phyloP scores from a whole-genome alignment of 2,797 vertebrate species.

The Peromyscus eremicus region DNA sequence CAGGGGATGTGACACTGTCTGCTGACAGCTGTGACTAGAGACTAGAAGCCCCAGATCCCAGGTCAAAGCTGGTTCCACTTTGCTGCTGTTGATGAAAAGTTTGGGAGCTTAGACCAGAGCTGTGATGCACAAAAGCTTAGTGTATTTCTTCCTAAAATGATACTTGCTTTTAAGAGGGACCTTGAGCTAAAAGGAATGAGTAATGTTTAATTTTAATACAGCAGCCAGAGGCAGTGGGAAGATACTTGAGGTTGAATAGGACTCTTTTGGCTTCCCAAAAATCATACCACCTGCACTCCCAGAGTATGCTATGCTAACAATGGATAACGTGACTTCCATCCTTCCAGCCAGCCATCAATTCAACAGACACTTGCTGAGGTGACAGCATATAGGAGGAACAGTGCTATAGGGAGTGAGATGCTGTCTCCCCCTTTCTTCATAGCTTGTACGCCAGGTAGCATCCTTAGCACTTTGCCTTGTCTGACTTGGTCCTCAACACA shows the following conservation, averaged over 20 bases:
- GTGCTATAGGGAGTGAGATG: not conserved
- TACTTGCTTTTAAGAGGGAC: slow-evolving; percentile 4
- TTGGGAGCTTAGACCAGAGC: not conserved
- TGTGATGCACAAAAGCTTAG: not conserved
- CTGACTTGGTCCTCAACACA: not conserved
- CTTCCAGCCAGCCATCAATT: not conserved
- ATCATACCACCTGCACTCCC: not conserved
- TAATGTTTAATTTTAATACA: slow-evolving; percentile 55
- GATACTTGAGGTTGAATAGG: not conserved
- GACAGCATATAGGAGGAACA: not conserved
- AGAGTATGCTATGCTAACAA: not conserved
- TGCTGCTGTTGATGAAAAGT: not conserved
- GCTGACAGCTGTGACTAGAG: not conserved
- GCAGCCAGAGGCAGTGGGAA: not conserved
- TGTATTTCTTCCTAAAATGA: not conserved
- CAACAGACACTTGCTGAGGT: not conserved
- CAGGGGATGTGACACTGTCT: not conserved
- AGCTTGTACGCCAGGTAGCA: not conserved
- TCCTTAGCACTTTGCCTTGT: not conserved
- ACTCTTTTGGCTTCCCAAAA: not conserved
- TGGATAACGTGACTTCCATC: not conserved
- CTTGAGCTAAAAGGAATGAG: not conserved
- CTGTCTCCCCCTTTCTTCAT: not conserved
- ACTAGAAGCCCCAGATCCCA: not conserved
- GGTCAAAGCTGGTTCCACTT: not conserved